Conservation (phyloP, 1,140 invertebrate species). For the Anthonomus grandis region DNA sequence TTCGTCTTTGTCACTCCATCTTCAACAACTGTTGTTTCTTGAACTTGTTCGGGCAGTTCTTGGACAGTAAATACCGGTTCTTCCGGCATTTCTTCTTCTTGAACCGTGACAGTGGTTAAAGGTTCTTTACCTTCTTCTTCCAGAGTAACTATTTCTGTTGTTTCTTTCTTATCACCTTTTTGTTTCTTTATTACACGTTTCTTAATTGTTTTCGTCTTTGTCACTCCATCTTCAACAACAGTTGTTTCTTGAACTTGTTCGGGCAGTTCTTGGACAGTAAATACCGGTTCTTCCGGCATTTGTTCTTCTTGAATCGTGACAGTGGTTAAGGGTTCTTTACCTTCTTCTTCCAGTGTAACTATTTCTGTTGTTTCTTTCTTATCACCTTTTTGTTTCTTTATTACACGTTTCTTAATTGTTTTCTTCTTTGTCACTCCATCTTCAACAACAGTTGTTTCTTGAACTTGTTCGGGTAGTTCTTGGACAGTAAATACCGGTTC, state of each 20-base stretch:
- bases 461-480: constrained; percentile 41
- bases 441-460: constrained; percentile 23
- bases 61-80: constrained; percentile 36
- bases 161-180: constrained; percentile 41
- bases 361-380: constrained; percentile 47
- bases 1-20: constrained; percentile 30
- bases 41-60: constrained; percentile 41
- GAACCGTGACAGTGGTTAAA: constrained; percentile 36
- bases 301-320: constrained; percentile 38
- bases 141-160: constrained; percentile 40
- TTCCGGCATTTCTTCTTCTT: constrained; percentile 21
- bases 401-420: constrained; percentile 25
- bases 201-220: constrained; percentile 45
- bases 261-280: constrained; percentile 36
- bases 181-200: constrained; percentile 47
- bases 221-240: constrained; percentile 34
- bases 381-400: constrained; percentile 40
- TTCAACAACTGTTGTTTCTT: constrained; percentile 29
- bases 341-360: constrained; percentile 42
- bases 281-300: constrained; percentile 18
- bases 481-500: constrained; percentile 36
- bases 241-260: constrained; percentile 38
- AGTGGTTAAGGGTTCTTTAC: constrained; percentile 41
- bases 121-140: constrained; percentile 49
- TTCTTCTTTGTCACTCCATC: constrained; percentile 28